Evolutionary conservation across 2,113 vertebrate species (phyloP), one percentile per base, ranked within the genome.

Genomic region (Dasyurus viverrinus): DNA sequence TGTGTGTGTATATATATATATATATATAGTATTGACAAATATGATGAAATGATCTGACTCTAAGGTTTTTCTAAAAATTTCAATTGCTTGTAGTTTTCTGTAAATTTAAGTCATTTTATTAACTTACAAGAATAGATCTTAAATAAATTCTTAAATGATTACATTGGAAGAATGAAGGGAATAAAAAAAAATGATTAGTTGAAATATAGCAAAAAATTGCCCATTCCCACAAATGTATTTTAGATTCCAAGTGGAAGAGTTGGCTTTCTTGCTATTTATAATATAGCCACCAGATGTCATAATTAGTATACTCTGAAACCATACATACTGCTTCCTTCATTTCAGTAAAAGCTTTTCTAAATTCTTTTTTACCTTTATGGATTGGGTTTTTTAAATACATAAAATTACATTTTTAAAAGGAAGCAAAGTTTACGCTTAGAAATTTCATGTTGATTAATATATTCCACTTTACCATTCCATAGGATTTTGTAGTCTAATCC

Each of bases 251-350:
- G 60, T 48, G 48, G 48, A 48, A 48, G 48, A 48, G 5, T 48
- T 48, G 0, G 48, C 48, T 48, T 48, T 48, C 48, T 48, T 95
- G 95, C 48, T 19, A 94, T 96, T 93, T 95, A 50, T 90, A 55
- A 19, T 23, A 9, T 47, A 2, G 89, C 96, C 95, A 97, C 95
- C 57, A 97, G 97, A 93, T 95, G 96, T 96, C 96, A 93, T 36
- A 92, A 26, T 42, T 91, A 94, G n/a, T 26, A 94, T 90, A 92
- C 36, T 47, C 2, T 50, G 16, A 47, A 96, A 46, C n/a, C 47
- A 36, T 11, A 4, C 3, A 36, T 89, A 52, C 60, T 89, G 2
- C 48, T 92, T 93, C 92, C 60, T 84, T 89, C 36, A 55, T 50
- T 95, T 68, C 12, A 26, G 23, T 54, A 24, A 53, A 8, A 76